Conservation (phyloP, 2,888 invertebrate genomes). For the Aphrophora alni region DNA sequence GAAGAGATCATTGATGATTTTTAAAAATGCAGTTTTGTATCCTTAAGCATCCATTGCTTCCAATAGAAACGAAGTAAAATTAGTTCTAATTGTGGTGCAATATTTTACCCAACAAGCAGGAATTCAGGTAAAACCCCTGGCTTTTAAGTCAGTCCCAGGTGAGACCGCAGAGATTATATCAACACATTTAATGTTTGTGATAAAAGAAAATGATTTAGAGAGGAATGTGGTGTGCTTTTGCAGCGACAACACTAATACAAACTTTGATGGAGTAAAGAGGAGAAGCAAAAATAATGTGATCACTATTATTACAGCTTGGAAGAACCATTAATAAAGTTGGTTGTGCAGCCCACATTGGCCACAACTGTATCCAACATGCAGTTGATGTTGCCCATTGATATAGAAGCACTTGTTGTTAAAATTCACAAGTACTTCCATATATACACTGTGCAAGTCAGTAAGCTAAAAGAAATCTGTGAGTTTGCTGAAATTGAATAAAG, state of each 20-base stretch:
- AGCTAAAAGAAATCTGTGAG: conserved; percentile 54
- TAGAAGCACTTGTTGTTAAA: conserved; percentile 53
- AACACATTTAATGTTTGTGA: conserved; percentile 18
- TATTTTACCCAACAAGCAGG: conserved; percentile 29
- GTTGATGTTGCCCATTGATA: conserved; percentile 53
- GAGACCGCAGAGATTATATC: conserved; percentile 26
- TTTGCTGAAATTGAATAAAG: conserved; percentile 46
- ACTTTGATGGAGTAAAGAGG: conserved; percentile 39
- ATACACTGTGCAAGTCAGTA: conserved; percentile 53
- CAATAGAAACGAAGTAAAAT: conserved; percentile 30
- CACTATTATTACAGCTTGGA: not conserved
- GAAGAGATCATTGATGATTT: not conserved
- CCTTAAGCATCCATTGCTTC: conserved; percentile 7
- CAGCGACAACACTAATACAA: conserved; percentile 41
- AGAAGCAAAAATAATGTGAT: conserved; percentile 47
- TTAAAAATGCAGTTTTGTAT: not conserved
- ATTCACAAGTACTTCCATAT: conserved; percentile 55
- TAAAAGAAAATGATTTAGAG: conserved; percentile 21
- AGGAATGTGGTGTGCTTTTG: conserved; percentile 26
- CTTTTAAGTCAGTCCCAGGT: conserved; percentile 21
- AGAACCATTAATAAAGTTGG: conserved; percentile 10
- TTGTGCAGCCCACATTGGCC: conserved; percentile 51
- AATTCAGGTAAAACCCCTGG: not conserved
- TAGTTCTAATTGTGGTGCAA: conserved; percentile 41
- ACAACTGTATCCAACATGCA: conserved; percentile 53